These are phyloP conservation scores for Sternotherus odoratus DNA, from an alignment of 2,797 vertebrate genomes.

Conservation along the genomic window DNA sequence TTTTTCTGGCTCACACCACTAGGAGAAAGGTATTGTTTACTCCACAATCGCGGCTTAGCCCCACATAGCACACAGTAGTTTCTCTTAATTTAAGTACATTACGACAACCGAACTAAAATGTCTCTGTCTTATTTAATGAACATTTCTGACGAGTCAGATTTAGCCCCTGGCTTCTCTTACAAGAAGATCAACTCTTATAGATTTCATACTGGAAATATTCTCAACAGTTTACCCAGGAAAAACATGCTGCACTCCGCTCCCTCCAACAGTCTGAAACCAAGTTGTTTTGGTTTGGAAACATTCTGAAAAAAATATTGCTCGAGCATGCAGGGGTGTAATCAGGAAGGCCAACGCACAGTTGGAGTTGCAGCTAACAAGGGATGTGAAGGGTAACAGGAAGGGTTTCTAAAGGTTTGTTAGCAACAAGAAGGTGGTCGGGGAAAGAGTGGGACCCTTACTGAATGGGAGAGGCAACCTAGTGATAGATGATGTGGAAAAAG, in stretches of 20 bases:
- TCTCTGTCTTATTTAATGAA: constrained; percentile 37
- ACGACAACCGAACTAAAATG: constrained; percentile 6
- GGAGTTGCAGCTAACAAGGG: too few relatives aligned
- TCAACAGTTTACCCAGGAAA: background rate
- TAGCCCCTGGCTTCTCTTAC: background rate
- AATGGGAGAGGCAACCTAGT: too few relatives aligned
- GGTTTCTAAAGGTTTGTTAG: too few relatives aligned
- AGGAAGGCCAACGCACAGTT: too few relatives aligned
- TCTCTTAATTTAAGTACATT: background rate
- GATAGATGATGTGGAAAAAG: too few relatives aligned
- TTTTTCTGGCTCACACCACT: background rate
- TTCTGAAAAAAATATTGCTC: too few relatives aligned
- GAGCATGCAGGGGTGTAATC: too few relatives aligned
- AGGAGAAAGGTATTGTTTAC: background rate
- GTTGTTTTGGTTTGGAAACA: too few relatives aligned
- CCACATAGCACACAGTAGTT: background rate
- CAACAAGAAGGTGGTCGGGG: too few relatives aligned
- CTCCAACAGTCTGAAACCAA: background rate
- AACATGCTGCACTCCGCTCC: background rate
- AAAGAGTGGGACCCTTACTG: too few relatives aligned
- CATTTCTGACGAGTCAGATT: constrained; percentile 13
- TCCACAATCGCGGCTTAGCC: background rate
- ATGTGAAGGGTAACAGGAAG: too few relatives aligned
- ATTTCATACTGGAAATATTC: constrained; percentile 24
- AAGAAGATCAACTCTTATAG: background rate